These are phyloP conservation scores for Albula goreensis DNA, from an alignment of 2,113 vertebrate genomes.

Conservation along the genomic window DNA sequence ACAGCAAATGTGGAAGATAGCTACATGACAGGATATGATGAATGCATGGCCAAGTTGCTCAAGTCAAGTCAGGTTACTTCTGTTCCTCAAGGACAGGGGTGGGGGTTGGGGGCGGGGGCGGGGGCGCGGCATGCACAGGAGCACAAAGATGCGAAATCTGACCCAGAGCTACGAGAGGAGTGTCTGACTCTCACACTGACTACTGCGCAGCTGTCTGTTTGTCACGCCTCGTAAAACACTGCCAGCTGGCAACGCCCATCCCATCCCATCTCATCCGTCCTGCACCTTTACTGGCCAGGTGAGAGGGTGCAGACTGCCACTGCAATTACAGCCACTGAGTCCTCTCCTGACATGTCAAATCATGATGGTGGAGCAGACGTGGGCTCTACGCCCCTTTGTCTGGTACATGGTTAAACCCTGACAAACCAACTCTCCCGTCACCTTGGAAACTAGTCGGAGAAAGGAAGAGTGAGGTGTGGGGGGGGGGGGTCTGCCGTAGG, in stretches of 20 bases:
- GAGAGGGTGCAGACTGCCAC: not conserved
- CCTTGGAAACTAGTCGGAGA: not conserved
- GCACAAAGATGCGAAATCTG: not conserved
- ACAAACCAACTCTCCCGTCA: not conserved
- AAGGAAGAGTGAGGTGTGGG: not conserved
- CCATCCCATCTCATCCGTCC: not conserved
- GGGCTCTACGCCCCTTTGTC: not conserved
- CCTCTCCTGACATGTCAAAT: not conserved
- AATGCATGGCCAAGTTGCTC: not conserved
- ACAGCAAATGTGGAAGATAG: not conserved
- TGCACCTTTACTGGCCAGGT: not conserved
- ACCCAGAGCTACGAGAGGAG: not conserved
- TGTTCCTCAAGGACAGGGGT: not conserved
- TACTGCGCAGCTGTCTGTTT: not conserved
- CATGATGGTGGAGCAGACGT: not conserved
- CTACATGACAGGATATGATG: not conserved
- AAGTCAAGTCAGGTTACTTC: not conserved
- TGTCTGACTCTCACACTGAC: conserved; percentile 1
- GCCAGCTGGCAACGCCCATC: not conserved
- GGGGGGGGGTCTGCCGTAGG: not conserved
- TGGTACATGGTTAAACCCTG: not conserved
- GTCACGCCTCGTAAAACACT: not conserved
- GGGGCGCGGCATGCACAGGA: not conserved
- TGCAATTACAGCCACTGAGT: not conserved
- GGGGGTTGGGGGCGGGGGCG: not conserved